These are phyloP conservation scores for Temnothorax nylanderi DNA, from an alignment of 1,140 invertebrate species.

Conservation along the genomic window DNA sequence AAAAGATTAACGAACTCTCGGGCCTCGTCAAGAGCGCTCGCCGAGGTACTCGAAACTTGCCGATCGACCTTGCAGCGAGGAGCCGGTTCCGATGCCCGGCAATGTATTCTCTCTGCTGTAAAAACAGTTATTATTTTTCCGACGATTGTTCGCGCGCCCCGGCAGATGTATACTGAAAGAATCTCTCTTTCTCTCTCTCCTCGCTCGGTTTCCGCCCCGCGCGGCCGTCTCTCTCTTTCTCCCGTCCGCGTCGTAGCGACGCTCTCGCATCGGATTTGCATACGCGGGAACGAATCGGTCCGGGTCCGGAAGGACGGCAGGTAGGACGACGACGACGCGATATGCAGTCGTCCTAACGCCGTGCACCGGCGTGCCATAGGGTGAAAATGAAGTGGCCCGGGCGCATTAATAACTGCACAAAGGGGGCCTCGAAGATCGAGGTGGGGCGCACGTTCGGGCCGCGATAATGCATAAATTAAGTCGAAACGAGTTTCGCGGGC, in stretches of 20 bases:
- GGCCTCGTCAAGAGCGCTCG: constrained; percentile 2
- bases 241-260: constrained; percentile 35
- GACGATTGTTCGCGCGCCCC: constrained; percentile 76
- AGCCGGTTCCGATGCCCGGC: constrained; percentile 72
- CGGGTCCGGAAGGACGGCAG: constrained; percentile 76
- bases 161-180: constrained; percentile 81
- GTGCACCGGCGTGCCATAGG: constrained; percentile 59
- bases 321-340: constrained; percentile 80
- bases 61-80: constrained; percentile 32
- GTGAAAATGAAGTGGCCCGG: constrained; percentile 82
- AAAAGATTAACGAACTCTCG: constrained; percentile 40
- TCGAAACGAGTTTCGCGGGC: constrained; percentile 78
- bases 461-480: constrained; percentile 78
- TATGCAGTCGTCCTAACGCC: constrained; percentile 52
- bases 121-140: constrained; percentile 84
- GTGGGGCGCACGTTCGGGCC: constrained; percentile 71
- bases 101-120: constrained; percentile 77
- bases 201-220: constrained; percentile 53
- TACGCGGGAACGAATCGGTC: constrained; percentile 80
- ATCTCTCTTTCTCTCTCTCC: constrained; percentile 43
- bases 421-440: constrained; percentile 73
- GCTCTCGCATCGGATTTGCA: constrained; percentile 77
- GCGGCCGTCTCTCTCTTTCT: constrained; percentile 40
- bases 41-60: constrained; percentile 39
- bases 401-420: constrained; percentile 82